Evolutionary conservation across 2,797 vertebrate species (phyloP).

Genomic region (Hoplostethus atlanticus): DNA sequence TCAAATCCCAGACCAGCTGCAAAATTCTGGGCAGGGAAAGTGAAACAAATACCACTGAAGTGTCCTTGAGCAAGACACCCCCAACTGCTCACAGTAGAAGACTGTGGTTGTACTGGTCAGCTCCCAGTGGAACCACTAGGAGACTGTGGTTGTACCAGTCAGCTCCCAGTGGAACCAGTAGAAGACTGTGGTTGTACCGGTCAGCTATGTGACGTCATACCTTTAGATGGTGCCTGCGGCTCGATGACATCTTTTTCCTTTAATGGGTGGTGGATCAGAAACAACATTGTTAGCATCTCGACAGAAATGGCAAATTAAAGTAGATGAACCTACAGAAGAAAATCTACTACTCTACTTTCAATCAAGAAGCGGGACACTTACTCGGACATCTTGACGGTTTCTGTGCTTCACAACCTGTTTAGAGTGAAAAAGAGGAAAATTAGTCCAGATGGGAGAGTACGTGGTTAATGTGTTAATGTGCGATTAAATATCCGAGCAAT

Average conservation of each 20-base stretch:
- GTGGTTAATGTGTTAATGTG: not conserved
- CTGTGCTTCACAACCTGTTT: slow-evolving; percentile 63
- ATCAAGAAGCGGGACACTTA: slow-evolving; percentile 56
- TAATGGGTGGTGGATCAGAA: slow-evolving; percentile 7
- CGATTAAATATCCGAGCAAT: slow-evolving; percentile 38
- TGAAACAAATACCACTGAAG: no score
- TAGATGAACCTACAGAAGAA: no score
- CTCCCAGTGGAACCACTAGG: no score
- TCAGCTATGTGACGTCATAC: slow-evolving; percentile 39
- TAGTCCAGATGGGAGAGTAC: not conserved
- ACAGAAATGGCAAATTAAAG: not conserved
- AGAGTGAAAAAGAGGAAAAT: not conserved
- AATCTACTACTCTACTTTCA: not conserved
- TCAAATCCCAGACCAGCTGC: no score
- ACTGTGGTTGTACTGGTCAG: no score
- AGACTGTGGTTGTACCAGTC: no score
- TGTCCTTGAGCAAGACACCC: no score
- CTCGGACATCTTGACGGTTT: slow-evolving; percentile 81
- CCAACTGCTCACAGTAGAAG: no score
- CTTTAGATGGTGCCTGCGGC: slow-evolving; percentile 90
- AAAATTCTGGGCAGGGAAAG: no score
- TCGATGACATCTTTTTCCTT: slow-evolving; percentile 88
- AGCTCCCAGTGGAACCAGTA: no score
- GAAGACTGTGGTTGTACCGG: no score
- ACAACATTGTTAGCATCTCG: not conserved